Percentiles rank a stretch among this genome's conserved stretches.
These are phyloP conservation scores for Crambe crambe DNA, from an alignment of 37 sponge, comb jelly and placozoan genomes.

Conservation along the genomic window DNA sequence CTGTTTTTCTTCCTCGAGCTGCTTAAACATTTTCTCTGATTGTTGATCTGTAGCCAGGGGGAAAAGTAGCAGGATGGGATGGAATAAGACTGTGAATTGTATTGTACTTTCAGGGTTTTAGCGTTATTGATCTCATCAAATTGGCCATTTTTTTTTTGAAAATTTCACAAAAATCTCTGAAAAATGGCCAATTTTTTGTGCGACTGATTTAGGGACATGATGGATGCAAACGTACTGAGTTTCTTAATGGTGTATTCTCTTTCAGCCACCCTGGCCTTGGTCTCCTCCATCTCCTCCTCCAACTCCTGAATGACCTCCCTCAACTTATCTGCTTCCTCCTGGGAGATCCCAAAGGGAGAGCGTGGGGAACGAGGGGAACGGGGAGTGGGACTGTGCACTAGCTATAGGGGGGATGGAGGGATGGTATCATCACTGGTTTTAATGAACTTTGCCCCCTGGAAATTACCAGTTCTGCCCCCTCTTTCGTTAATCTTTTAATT, in stretches of 20 bases:
- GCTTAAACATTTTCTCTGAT: constrained; percentile 2
- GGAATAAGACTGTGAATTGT: no score
- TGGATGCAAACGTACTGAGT: constrained; percentile 19
- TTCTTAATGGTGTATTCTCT: constrained; percentile 47
- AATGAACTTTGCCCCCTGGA: no score
- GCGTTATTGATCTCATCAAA: no score
- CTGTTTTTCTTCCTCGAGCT: constrained; percentile 42
- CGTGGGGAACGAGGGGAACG: constrained; percentile 30
- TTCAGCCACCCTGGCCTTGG: constrained; percentile 32
- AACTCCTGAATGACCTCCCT: constrained; percentile 34
- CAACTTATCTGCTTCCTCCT: constrained; percentile 59
- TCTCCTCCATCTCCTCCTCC: constrained; percentile 16
- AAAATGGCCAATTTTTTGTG: no score
- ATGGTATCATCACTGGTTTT: no score
- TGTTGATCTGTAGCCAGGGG: no score
- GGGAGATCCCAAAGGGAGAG: constrained; percentile 42
- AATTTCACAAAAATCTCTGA: no score
- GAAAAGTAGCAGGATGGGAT: no score
- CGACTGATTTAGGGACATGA: not conserved
- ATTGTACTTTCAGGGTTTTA: no score
- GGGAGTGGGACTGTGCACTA: no score
- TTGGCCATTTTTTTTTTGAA: no score
- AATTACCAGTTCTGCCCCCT: constrained; percentile 31
- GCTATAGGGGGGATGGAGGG: no score
- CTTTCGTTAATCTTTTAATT: not conserved